A percentile compares a stretch with the other conserved stretches of the same genome.
These are phyloP conservation scores for Spialia ferax DNA, from an alignment of 2,888 invertebrate genomes.

Conservation along the genomic window DNA sequence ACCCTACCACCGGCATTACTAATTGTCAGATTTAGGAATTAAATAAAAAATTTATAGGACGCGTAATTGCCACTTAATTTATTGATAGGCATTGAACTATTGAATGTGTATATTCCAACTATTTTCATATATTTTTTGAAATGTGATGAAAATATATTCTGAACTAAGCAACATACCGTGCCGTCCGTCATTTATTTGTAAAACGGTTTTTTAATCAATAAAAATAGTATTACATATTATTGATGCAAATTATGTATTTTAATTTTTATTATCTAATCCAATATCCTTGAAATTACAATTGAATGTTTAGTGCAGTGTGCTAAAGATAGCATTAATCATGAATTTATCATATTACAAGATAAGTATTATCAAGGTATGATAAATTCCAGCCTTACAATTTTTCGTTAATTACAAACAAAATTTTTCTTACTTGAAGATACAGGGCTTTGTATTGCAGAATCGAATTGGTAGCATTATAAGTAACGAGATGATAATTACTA, in stretches of 20 bases:
- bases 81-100: too few relatives aligned
- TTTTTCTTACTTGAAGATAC: too few relatives aligned
- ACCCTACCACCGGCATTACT: conserved; percentile 58
- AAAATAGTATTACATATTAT: background rate
- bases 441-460: too few relatives aligned
- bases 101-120: too few relatives aligned
- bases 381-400: too few relatives aligned
- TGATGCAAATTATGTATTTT: too few relatives aligned
- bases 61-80: background rate
- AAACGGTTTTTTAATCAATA: background rate
- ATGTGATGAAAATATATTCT: too few relatives aligned
- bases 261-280: background rate
- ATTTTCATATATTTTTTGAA: too few relatives aligned
- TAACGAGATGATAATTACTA: too few relatives aligned
- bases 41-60: background rate
- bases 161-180: background rate
- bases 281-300: background rate
- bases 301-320: background rate
- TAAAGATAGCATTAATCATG: background rate
- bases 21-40: conserved; percentile 43
- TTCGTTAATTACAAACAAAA: too few relatives aligned
- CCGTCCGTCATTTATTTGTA: background rate
- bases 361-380: too few relatives aligned
- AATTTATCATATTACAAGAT: background rate
- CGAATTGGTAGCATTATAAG: too few relatives aligned